phyloP scores from a whole-genome alignment of 2,888 invertebrate species.

The Hylaea fasciaria region DNA sequence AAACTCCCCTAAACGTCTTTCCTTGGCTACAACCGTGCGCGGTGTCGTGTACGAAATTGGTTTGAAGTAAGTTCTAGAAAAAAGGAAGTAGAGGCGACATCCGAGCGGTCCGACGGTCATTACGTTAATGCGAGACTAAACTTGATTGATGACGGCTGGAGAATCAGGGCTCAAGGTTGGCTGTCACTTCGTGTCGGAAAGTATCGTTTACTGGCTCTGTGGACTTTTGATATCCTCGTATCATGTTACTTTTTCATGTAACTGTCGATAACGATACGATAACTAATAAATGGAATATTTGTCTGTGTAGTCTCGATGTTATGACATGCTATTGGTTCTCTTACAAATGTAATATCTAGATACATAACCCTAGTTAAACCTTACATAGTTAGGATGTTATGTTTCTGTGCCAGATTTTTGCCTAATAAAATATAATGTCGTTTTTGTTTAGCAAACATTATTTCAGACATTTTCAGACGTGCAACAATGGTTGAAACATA shows the following conservation, averaged over 20 bases:
- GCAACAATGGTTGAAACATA: too few species aligned
- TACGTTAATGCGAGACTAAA: constrained; percentile 84
- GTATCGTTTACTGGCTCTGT: constrained; percentile 11
- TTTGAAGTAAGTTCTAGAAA: constrained; percentile 63
- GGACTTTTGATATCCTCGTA: not conserved
- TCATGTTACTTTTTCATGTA: not conserved
- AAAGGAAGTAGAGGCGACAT: constrained; percentile 82
- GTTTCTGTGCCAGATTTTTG: too few species aligned
- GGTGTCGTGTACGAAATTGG: constrained; percentile 76
- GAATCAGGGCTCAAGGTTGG: constrained; percentile 33
- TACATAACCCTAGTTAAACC: too few species aligned
- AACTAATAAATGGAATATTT: not conserved
- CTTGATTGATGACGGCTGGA: constrained; percentile 77
- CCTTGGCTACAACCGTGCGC: constrained; percentile 14
- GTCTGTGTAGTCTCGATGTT: too few species aligned
- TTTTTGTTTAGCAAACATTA: too few species aligned
- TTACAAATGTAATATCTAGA: too few species aligned
- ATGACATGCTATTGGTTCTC: too few species aligned
- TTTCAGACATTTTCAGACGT: too few species aligned
- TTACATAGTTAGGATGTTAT: too few species aligned
- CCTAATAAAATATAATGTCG: too few species aligned
- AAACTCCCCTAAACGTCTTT: constrained; percentile 12
- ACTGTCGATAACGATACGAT: not conserved
- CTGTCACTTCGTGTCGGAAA: constrained; percentile 24
- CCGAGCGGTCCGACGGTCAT: constrained; percentile 79